Base-by-base conservation (phyloP, 2,113 vertebrate species). In the Catagonus wagneri region DNA sequence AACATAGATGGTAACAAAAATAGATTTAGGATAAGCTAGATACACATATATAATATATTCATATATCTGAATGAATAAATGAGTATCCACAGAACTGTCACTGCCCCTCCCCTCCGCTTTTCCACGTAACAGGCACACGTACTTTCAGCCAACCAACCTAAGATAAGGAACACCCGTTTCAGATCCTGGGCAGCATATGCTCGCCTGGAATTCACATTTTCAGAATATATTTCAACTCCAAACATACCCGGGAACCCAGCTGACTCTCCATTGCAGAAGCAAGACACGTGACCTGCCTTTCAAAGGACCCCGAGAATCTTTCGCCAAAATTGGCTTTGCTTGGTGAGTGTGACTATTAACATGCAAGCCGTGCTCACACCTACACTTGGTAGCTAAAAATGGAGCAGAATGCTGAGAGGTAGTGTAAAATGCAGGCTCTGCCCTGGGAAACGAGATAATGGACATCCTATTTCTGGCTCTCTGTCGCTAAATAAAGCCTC, bases 401-500 rank as follows among this genome's bases (percentile, higher is more conserved):
- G 98, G 98, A 69, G 20, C 6, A 0, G 32, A 90, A 63, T 36
- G 96, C 96, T 83, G 97, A 97, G 97, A 75, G 16, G 0, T 34
- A 89, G 96, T 69, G 92, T 98, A 97, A 96, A 98, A 97, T 86
- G 84, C 44, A 97, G 85, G 97, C 95, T 79, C 96, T 83, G 96
- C 98, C 94, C 95, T 74, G 94, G 96, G 98, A 95, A 95, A 81
- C 6, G 1, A 97, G 76, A 94, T 97, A 97, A 97, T 87, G 96
- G 96, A 32, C 1, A 96, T 96, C 56, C 98, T 98, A 98, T 98
- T 98, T 98, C 96, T 96, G 98, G 98, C 90, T 39, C 97, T 71
- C 95, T 93, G 98, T 93, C 97, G 94, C 98, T 98, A 98, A 98
- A 98, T 98, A 98, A 96, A 98, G 98, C 96, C 39, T 0, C 58